phyloP scores from a whole-genome alignment of 2,113 vertebrate genomes.

The Nothocercus julius region DNA sequence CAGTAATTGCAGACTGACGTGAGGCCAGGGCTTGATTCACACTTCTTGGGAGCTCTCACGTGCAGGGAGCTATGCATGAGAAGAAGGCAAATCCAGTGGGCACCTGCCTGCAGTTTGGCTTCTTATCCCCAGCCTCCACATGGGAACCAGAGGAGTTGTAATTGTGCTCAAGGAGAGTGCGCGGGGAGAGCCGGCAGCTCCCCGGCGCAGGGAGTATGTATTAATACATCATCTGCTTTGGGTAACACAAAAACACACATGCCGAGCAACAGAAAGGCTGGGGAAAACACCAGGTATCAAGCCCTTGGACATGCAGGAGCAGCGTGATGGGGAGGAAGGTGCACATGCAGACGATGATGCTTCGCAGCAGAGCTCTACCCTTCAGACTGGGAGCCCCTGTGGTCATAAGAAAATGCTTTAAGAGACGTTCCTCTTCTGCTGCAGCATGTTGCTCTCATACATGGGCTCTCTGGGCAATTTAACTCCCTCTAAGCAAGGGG shows the following conservation, averaged over 20 bases:
- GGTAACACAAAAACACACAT: background rate
- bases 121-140: background rate
- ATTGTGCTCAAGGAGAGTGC: background rate
- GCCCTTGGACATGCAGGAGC: background rate
- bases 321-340: background rate
- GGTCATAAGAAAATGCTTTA: background rate
- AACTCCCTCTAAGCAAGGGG: too few relatives aligned
- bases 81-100: background rate
- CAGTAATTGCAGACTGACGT: constrained; percentile 42
- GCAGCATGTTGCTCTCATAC: too few relatives aligned
- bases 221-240: constrained; percentile 39
- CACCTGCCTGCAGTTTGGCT: background rate
- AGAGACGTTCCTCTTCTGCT: too few relatives aligned
- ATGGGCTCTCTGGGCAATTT: too few relatives aligned
- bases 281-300: background rate
- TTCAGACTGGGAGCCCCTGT: background rate
- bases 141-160: constrained; percentile 10
- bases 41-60: background rate
- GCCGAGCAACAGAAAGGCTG: background rate
- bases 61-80: background rate
- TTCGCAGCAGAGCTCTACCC: background rate
- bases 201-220: background rate
- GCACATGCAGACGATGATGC: accelerated
- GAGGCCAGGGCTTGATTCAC: constrained; percentile 35
- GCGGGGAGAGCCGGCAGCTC: background rate